Evolutionary conservation across 2,888 invertebrate genomes (phyloP), one percentile per base, ranked within the genome.

Genomic region (Seira musarum): DNA sequence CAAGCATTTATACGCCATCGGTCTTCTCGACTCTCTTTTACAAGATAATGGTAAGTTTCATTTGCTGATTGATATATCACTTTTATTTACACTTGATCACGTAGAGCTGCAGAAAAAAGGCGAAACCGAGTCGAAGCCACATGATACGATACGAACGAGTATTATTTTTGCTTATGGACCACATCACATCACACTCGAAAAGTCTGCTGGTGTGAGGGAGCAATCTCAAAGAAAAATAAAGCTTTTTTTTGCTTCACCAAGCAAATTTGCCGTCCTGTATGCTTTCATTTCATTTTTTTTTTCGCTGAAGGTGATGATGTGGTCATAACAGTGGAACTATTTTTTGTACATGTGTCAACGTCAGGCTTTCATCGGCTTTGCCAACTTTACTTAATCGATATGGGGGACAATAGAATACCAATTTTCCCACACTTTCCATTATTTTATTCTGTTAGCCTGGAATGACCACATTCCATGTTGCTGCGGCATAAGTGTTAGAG

Each of bases 1-100:
- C 0, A 87, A 87, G 61, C 89, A 90, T 87, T 87, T 90, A 53
- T 80, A 87, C 21, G 84, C 87, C 53, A 88, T 90, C 60, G 88
- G 89, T 10, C 87, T 90, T 13, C 82, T 88, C 3, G 87, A 87
- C 22, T 84, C 86, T 66, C 82, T 87, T 1, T 74, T 84, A 0
- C 80, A 86, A 30, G 88, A 88, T 79, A 79, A 85, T 72, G 87
- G 87, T 87, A 85, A 83, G 73, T 40, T 49, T 49, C 49, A 46
- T 67, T n/a, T n/a, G n/a, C 46, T 67, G 67, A 67, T 67, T 67
- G 63, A 69, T 53, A 69, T 24, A 35, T 61, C 67, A 22, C 30
- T 66, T 67, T 74, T 53, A 74, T 40, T 40, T 40, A 40, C 40
- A 40, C 40, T 40, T 13, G 5, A 5, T 40, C 40, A 13, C 40